Conservation (phyloP, 2,113 vertebrate genomes). For the Bubo bubo region DNA sequence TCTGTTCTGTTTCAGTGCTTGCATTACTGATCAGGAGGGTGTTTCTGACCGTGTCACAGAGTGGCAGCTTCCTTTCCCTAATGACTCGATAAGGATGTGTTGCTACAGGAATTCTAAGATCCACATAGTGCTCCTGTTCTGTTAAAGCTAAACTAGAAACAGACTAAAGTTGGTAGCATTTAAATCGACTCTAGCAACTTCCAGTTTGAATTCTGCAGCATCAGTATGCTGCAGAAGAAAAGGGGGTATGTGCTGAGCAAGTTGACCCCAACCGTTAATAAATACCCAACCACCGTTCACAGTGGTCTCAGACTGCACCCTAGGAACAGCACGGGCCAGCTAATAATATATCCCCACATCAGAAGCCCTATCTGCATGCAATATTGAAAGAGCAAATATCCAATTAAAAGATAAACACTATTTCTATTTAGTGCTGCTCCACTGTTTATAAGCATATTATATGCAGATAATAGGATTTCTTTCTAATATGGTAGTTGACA, state of each 20-base stretch:
- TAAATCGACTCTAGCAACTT: not conserved
- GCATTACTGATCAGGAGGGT: not conserved
- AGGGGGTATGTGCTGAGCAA: not conserved
- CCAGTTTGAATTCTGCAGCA: not conserved
- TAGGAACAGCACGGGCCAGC: not conserved
- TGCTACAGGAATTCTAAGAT: not conserved
- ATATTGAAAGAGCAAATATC: constrained; percentile 50
- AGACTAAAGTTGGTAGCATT: not conserved
- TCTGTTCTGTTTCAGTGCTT: not conserved
- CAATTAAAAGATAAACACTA: constrained; percentile 42
- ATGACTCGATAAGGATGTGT: not conserved
- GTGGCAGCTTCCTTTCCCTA: not conserved
- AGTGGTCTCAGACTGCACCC: not conserved
- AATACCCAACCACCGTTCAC: not conserved
- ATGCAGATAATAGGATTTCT: constrained; percentile 52
- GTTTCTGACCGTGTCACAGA: not conserved
- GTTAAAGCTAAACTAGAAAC: not conserved
- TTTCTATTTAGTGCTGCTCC: constrained; percentile 51
- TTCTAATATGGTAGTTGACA: not conserved
- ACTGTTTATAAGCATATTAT: constrained; percentile 39
- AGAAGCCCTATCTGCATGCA: constrained; percentile 66
- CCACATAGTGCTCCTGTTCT: not conserved
- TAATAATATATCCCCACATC: not conserved
- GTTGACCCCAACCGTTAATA: not conserved
- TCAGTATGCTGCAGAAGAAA: not conserved